Evolutionary conservation across 2,888 invertebrate species (phyloP).

Genomic region (Xylocampa areola): DNA sequence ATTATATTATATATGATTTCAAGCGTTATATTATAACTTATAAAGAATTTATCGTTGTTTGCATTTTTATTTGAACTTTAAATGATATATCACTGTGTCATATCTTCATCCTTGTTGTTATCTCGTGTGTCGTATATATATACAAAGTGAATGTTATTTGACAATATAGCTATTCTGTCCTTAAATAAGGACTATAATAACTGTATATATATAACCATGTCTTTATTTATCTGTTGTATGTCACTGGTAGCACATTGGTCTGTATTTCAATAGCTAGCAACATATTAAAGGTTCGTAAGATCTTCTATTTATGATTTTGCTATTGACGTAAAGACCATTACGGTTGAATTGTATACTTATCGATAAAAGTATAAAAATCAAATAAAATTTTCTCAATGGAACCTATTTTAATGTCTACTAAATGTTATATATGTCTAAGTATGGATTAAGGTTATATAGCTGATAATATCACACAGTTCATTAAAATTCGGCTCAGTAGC

Average conservation of each 20-base stretch:
- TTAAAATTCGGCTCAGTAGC: constrained; percentile 82
- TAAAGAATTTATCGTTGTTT: constrained; percentile 79
- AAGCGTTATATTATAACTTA: constrained; percentile 73
- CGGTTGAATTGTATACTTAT: constrained; percentile 73
- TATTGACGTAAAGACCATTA: constrained; percentile 72
- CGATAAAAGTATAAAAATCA: constrained; percentile 62
- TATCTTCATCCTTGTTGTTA: constrained; percentile 86
- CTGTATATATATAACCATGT: constrained; percentile 74
- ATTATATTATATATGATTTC: constrained; percentile 69
- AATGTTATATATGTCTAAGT: constrained; percentile 89
- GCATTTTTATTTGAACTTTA: constrained; percentile 71
- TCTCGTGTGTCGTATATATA: constrained; percentile 80
- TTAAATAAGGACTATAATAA: constrained; percentile 63
- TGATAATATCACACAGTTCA: constrained; percentile 76
- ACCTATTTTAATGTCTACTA: constrained; percentile 86
- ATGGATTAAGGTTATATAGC: constrained; percentile 79
- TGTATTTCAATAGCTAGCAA: constrained; percentile 71
- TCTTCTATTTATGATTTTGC: constrained; percentile 51
- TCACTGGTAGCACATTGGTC: constrained; percentile 68
- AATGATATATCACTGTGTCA: constrained; percentile 82
- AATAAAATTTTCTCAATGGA: constrained; percentile 78
- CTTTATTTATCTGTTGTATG: constrained; percentile 71
- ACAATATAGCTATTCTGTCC: constrained; percentile 84
- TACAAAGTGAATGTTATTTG: constrained; percentile 82
- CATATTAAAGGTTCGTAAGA: constrained; percentile 32